phyloP scores from a whole-genome alignment of 2,797 vertebrate species.

The Manis pentadactyla region DNA sequence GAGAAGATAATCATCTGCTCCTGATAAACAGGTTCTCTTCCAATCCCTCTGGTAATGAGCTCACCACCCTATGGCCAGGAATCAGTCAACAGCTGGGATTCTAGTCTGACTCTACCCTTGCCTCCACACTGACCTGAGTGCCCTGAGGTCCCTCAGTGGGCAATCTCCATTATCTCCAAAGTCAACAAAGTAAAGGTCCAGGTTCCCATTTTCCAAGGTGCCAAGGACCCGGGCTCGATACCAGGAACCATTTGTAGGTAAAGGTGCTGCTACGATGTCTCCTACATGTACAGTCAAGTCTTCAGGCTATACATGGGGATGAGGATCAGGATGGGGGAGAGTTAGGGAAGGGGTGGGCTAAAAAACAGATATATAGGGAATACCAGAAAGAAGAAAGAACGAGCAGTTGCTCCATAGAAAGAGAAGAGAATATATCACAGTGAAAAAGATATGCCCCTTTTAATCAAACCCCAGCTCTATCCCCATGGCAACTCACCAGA shows the following conservation, averaged over 20 bases:
- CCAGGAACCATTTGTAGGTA: conserved; percentile 88
- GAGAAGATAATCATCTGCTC: not conserved
- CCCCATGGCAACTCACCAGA: conserved; percentile 79
- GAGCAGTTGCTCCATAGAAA: not conserved
- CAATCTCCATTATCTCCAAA: conserved; percentile 93
- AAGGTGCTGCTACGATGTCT: conserved; percentile 93
- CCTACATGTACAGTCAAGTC: conserved; percentile 87
- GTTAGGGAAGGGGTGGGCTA: not conserved
- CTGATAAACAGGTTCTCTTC: not conserved
- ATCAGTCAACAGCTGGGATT: not conserved
- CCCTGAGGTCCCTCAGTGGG: conserved; percentile 86
- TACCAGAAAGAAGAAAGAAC: not conserved
- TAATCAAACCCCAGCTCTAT: conserved; percentile 8
- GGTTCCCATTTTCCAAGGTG: conserved; percentile 86
- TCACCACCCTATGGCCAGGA: not conserved
- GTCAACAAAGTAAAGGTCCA: conserved; percentile 94
- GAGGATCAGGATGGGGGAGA: not conserved
- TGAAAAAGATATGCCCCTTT: not conserved
- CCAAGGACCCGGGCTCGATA: conserved; percentile 93
- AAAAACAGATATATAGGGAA: accelerated
- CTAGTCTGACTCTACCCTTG: not conserved
- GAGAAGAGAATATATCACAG: not conserved
- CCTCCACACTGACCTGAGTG: conserved; percentile 88
- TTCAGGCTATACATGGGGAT: conserved; percentile 84
- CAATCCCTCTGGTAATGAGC: not conserved